Percentiles rank a stretch among this genome's conserved stretches.
phyloP scores from a whole-genome alignment of 2,888 invertebrate genomes.

The Hemaris fuciformis region DNA sequence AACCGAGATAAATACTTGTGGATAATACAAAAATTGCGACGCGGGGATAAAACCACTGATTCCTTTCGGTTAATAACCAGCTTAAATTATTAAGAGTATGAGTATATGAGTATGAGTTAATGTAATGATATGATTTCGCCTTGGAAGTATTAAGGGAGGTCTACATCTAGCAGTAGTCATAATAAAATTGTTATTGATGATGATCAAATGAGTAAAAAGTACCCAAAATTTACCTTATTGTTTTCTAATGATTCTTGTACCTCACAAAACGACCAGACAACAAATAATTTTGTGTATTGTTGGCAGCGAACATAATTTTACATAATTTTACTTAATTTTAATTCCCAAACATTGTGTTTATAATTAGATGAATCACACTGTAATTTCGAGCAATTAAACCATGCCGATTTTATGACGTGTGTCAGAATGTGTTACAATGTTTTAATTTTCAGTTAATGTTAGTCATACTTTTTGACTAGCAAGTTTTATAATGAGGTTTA shows the following conservation, averaged over 20 bases:
- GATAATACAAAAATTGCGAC: too few species aligned
- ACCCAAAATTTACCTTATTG: too few species aligned
- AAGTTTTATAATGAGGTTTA: neutral
- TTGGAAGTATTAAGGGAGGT: too few species aligned
- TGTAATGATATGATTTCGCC: too few species aligned
- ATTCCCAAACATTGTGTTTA: neutral
- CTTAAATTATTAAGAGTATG: too few species aligned
- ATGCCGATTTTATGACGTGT: constrained; percentile 17
- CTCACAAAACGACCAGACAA: neutral
- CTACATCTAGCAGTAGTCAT: too few species aligned
- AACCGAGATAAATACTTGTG: too few species aligned
- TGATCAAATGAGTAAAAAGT: too few species aligned
- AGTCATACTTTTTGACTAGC: neutral
- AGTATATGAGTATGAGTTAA: too few species aligned
- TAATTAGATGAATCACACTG: neutral
- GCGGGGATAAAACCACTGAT: too few species aligned
- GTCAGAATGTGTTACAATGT: neutral
- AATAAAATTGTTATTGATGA: too few species aligned
- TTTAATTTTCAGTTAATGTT: neutral
- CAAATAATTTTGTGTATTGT: neutral
- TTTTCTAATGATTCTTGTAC: neutral
- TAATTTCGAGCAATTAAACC: neutral
- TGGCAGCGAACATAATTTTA: neutral
- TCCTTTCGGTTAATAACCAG: too few species aligned
- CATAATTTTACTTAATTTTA: neutral